Percentiles rank a stretch among this genome's conserved stretches.
Evolutionary conservation across 1,140 invertebrate genomes (phyloP).

Genomic region (Oreohelix idahoensis): DNA sequence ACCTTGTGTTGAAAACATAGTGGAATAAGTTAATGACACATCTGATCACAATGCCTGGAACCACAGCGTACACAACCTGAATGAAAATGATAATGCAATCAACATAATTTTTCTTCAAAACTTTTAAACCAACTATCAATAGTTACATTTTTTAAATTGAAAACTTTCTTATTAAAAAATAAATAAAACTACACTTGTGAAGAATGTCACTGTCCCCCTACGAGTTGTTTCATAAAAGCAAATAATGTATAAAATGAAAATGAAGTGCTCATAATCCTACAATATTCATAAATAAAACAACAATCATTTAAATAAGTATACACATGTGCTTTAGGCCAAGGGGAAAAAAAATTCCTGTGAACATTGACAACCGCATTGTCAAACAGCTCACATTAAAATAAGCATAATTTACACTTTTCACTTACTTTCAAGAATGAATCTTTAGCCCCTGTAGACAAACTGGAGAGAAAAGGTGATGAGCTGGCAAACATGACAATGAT

Average conservation of each 20-base stretch:
- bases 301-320: too few relatives aligned
- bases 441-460: conserved; percentile 42
- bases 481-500: conserved; percentile 48
- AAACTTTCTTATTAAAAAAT: neutral
- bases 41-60: conserved; percentile 42
- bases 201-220: neutral
- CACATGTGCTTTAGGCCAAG: too few relatives aligned
- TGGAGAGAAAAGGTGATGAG: conserved; percentile 43
- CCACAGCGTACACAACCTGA: conserved; percentile 39
- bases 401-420: neutral
- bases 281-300: too few relatives aligned
- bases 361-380: too few relatives aligned
- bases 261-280: too few relatives aligned
- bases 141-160: neutral
- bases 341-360: too few relatives aligned
- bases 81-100: conserved; percentile 22
- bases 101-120: neutral
- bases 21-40: conserved; percentile 18
- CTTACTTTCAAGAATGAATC: conserved; percentile 43
- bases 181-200: neutral
- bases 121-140: neutral
- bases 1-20: conserved; percentile 53
- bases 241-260: too few relatives aligned
- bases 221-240: too few relatives aligned
- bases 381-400: too few relatives aligned